Evolutionary conservation across 2,113 vertebrate genomes (phyloP).

Genomic region (Antennarius striatus): DNA sequence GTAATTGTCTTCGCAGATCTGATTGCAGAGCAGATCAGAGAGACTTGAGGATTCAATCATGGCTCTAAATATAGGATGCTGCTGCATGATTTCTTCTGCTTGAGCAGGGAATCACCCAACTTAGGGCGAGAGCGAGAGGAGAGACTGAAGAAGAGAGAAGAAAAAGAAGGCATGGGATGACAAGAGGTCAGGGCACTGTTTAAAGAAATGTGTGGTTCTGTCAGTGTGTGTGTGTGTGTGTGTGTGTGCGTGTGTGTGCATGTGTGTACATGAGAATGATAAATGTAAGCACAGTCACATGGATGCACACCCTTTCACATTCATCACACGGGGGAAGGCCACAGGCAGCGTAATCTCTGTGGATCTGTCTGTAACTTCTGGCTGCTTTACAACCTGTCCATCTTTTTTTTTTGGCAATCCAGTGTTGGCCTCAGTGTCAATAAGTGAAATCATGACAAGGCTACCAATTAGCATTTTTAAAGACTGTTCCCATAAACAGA

Average conservation of each 20-base stretch:
- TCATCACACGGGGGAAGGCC: slow-evolving; percentile 26
- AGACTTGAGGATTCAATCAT: slow-evolving; percentile 61
- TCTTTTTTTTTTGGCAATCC: slow-evolving; percentile 13
- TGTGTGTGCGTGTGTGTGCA: not conserved
- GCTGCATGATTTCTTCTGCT: slow-evolving; percentile 66
- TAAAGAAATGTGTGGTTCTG: slow-evolving; percentile 9
- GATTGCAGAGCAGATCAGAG: slow-evolving; percentile 41
- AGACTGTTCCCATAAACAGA: too few relatives aligned
- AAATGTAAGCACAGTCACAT: slow-evolving; percentile 46
- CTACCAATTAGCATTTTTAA: too few relatives aligned
- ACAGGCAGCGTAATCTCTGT: slow-evolving; percentile 36
- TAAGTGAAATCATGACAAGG: not conserved
- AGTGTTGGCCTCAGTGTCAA: not conserved
- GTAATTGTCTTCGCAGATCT: slow-evolving; percentile 39
- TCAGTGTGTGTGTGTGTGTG: slow-evolving; percentile 4
- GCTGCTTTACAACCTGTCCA: slow-evolving; percentile 39
- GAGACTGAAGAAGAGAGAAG: slow-evolving; percentile 1
- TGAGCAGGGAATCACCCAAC: slow-evolving; percentile 69
- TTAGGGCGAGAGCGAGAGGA: slow-evolving; percentile 38
- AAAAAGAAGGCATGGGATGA: not conserved
- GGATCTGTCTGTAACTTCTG: slow-evolving; percentile 37
- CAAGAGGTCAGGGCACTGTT: slow-evolving; percentile 14
- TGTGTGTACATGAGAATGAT: not conserved
- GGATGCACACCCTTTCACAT: slow-evolving; percentile 32
- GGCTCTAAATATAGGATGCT: slow-evolving; percentile 73